A percentile compares a stretch with the other conserved stretches of the same genome.
Conservation (phyloP, 2,888 invertebrate genomes). For the Heterodera filipjevi region DNA sequence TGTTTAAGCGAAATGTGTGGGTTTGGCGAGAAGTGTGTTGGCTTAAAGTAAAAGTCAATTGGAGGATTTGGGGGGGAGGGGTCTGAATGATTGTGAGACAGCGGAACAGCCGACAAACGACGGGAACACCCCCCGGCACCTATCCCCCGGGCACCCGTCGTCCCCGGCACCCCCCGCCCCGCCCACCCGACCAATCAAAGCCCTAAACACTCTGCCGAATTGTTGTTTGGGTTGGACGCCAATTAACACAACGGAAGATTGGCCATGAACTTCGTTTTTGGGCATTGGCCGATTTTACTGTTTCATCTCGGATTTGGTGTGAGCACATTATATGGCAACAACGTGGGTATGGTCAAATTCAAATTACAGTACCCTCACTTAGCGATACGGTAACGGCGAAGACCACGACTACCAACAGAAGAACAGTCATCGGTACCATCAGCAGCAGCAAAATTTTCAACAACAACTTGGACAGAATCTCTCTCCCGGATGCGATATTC, state of each 20-base stretch:
- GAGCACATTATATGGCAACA: not conserved
- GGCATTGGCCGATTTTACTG: not conserved
- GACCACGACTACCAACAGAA: not conserved
- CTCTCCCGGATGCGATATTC: slow-evolving; percentile 42
- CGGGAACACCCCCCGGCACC: not conserved
- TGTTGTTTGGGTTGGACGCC: not conserved
- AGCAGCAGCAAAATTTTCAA: slow-evolving; percentile 16
- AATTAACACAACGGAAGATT: not conserved
- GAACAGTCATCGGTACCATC: not conserved
- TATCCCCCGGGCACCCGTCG: too few species aligned
- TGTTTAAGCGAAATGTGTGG: not conserved
- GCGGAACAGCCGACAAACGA: not conserved
- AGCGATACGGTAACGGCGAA: not conserved
- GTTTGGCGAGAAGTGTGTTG: not conserved
- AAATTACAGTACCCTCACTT: not conserved
- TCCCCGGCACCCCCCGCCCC: too few species aligned
- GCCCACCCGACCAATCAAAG: too few species aligned
- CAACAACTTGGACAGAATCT: not conserved
- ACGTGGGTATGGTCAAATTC: not conserved
- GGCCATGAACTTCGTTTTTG: not conserved
- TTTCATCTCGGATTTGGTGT: not conserved
- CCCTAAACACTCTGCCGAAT: too few species aligned
- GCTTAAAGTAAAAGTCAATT: not conserved
- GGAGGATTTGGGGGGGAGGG: not conserved
- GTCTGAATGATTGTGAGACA: not conserved